A percentile compares a stretch with the other conserved stretches of the same genome.
These are phyloP conservation scores for Tragulus kanchil DNA, from an alignment of 2,113 vertebrate species.

Conservation along the genomic window DNA sequence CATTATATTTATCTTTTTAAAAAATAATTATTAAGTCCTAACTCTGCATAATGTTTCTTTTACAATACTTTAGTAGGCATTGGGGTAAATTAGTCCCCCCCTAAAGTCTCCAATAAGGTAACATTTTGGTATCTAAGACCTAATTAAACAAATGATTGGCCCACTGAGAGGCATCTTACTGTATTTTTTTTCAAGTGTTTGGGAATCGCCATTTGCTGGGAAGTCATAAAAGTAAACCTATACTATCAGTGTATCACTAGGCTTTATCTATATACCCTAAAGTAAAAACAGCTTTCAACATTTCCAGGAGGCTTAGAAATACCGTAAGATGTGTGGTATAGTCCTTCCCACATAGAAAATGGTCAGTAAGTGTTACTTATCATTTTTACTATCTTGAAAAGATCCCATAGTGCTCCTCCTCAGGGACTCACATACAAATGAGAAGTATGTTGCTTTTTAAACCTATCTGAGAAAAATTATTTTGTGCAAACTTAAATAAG, in stretches of 20 bases:
- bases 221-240: background rate
- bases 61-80: background rate
- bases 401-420: background rate
- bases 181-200: background rate
- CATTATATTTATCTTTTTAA: background rate
- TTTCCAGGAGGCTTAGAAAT: background rate
- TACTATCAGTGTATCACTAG: background rate
- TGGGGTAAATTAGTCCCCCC: background rate
- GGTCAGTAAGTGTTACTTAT: background rate
- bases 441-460: background rate
- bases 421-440: background rate
- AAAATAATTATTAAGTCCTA: background rate
- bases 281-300: background rate
- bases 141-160: background rate
- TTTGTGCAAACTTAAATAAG: slow-evolving; percentile 47
- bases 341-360: background rate
- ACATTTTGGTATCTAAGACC: background rate
- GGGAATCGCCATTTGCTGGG: background rate
- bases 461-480: background rate
- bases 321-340: background rate
- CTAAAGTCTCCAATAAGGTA: background rate
- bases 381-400: slow-evolving; percentile 24
- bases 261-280: background rate
- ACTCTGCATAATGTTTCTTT: slow-evolving; percentile 7
- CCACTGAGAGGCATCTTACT: background rate